A percentile compares a stretch with the other conserved stretches of the same genome.
Evolutionary conservation across 2,888 invertebrate species (phyloP).

Genomic region (Sphaerophoria rueppellii): DNA sequence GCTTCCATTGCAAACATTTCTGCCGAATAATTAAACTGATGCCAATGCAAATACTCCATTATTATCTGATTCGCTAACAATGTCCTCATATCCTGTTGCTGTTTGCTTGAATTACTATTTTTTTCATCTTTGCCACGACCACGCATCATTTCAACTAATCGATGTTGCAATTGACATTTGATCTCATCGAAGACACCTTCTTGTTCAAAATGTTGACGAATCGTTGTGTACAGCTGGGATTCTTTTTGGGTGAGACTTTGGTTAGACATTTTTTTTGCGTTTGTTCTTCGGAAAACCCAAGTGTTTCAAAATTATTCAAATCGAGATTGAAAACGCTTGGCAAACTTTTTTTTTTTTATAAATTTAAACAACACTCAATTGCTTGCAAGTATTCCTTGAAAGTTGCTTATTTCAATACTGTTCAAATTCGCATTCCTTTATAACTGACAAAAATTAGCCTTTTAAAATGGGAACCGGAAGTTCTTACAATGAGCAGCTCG

Average conservation of each 20-base stretch:
- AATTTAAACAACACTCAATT: slow-evolving; percentile 16
- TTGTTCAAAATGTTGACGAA: slow-evolving; percentile 76
- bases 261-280: slow-evolving; percentile 59
- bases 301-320: neutral
- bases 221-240: slow-evolving; percentile 74
- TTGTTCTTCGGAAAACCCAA: neutral
- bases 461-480: neutral
- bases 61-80: slow-evolving; percentile 78
- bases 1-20: slow-evolving; percentile 80
- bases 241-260: slow-evolving; percentile 71
- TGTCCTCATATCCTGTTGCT: slow-evolving; percentile 72
- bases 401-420: slow-evolving; percentile 36
- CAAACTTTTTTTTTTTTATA: slow-evolving; percentile 7
- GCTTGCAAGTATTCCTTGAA: slow-evolving; percentile 35
- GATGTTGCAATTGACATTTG: slow-evolving; percentile 77
- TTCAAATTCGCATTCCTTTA: neutral
- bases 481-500: neutral
- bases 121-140: slow-evolving; percentile 35
- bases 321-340: slow-evolving; percentile 6
- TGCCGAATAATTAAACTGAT: slow-evolving; percentile 79
- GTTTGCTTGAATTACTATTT: neutral
- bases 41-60: slow-evolving; percentile 80
- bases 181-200: slow-evolving; percentile 77
- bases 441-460: neutral
- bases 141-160: slow-evolving; percentile 77